Evolutionary conservation across 2,888 invertebrate genomes (phyloP).

Genomic region (Rhorus exstirpatorius): DNA sequence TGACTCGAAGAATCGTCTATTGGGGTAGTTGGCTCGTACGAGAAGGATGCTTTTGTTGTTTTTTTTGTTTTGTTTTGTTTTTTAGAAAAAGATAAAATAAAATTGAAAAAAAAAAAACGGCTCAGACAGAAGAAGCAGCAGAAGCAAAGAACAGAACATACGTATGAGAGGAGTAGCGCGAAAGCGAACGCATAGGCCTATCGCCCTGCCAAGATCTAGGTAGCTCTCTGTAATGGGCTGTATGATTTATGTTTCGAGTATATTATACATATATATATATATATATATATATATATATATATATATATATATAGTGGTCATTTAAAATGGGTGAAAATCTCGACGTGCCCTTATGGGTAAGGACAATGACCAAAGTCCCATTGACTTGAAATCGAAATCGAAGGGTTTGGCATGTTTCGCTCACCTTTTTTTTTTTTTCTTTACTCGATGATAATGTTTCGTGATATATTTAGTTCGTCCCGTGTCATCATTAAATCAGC

Average conservation of each 20-base stretch:
- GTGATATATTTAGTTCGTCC: too few relatives aligned
- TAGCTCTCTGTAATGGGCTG: conserved; percentile 83
- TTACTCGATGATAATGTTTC: too few relatives aligned
- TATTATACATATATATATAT: conserved; percentile 76
- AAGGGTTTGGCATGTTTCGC: too few relatives aligned
- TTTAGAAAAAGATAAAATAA: conserved; percentile 49
- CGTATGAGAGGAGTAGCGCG: conserved; percentile 60
- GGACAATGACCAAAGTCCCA: conserved; percentile 81
- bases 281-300: conserved; percentile 72
- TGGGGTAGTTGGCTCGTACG: conserved; percentile 55
- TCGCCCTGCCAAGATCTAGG: conserved; percentile 82
- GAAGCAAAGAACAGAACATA: conserved; percentile 52
- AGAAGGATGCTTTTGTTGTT: conserved; percentile 64
- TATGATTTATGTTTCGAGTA: conserved; percentile 83
- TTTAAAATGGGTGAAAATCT: conserved; percentile 76
- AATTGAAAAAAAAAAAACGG: conserved; percentile 65
- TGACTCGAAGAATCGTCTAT: conserved; percentile 55
- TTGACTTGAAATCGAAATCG: conserved; percentile 18
- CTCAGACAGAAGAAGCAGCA: conserved; percentile 52
- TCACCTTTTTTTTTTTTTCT: too few relatives aligned
- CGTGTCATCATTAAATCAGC: too few relatives aligned
- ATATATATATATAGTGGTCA: conserved; percentile 70
- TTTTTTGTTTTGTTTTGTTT: too few relatives aligned
- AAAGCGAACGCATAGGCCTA: conserved; percentile 75
- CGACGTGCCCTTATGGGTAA: conserved; percentile 75